phyloP scores from a whole-genome alignment of 2,888 invertebrate species.

The Ametastegia equiseti region DNA sequence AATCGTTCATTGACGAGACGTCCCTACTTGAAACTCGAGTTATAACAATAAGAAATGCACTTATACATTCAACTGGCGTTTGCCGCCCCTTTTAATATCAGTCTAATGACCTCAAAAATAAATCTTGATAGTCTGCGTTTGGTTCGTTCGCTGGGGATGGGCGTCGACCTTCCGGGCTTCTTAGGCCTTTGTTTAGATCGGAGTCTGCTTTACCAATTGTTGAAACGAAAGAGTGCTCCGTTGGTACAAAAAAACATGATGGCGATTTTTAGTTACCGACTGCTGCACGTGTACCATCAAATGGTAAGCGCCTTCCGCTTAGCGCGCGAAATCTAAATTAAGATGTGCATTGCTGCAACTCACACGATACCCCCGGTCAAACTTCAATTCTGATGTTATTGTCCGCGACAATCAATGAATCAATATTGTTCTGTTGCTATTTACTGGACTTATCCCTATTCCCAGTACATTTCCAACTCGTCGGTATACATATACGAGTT shows the following conservation, averaged over 20 bases:
- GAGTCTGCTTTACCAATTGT: neutral
- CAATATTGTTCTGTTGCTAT: neutral
- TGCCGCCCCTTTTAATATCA: slow-evolving; percentile 54
- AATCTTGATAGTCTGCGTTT: slow-evolving; percentile 52
- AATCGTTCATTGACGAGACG: slow-evolving; percentile 25
- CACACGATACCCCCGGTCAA: neutral
- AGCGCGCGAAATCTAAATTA: neutral
- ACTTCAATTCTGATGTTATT: neutral
- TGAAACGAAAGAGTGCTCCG: neutral
- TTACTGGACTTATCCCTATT: neutral
- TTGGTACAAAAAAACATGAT: neutral
- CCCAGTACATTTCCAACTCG: neutral
- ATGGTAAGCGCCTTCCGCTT: neutral
- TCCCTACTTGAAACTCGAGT: slow-evolving; percentile 44
- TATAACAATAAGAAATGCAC: slow-evolving; percentile 28
- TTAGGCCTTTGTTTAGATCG: neutral
- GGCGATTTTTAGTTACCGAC: neutral
- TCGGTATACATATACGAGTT: neutral
- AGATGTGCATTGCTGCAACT: neutral
- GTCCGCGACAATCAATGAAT: neutral
- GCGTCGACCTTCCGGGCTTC: slow-evolving; percentile 54
- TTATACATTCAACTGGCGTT: slow-evolving; percentile 49
- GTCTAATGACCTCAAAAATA: slow-evolving; percentile 61
- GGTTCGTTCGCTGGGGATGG: slow-evolving; percentile 49
- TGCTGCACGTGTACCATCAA: neutral